These are phyloP conservation scores for Habropoda laboriosa DNA, from an alignment of 1,140 invertebrate species.

Conservation along the genomic window DNA sequence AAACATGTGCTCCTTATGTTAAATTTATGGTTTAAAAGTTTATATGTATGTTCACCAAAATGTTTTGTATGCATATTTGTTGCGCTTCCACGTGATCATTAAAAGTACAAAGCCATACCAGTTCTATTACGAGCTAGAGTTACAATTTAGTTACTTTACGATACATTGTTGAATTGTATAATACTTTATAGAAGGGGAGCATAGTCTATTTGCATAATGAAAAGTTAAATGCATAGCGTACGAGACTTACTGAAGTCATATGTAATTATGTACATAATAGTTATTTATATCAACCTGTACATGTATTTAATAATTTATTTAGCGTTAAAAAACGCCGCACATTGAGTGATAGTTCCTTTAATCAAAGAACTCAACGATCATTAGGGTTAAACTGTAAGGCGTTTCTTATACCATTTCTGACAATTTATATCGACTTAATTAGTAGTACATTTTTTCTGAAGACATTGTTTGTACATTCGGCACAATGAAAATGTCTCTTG, in stretches of 20 bases:
- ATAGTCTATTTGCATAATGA: constrained; percentile 26
- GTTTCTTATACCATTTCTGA: neutral
- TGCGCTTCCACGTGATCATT: constrained; percentile 25
- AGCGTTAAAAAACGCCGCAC: constrained; percentile 10
- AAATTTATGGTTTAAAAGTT: neutral
- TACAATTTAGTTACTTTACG: constrained; percentile 11
- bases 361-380: constrained; percentile 8
- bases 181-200: constrained; percentile 29
- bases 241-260: constrained; percentile 9
- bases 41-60: constrained; percentile 16
- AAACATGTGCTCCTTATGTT: constrained; percentile 26
- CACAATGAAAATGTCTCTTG: neutral
- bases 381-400: constrained; percentile 14
- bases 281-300: constrained; percentile 46
- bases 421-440: neutral
- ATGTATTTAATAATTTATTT: constrained; percentile 68
- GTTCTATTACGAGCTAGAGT: neutral
- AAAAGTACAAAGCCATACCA: constrained; percentile 36
- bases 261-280: constrained; percentile 64
- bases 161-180: constrained; percentile 36
- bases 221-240: constrained; percentile 26
- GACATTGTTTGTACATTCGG: neutral
- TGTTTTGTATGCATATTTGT: constrained; percentile 19
- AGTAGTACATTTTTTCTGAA: constrained; percentile 26
- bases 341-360: constrained; percentile 40